Evolutionary conservation across 2,888 invertebrate genomes (phyloP).

Genomic region (Stratiomys singularior): DNA sequence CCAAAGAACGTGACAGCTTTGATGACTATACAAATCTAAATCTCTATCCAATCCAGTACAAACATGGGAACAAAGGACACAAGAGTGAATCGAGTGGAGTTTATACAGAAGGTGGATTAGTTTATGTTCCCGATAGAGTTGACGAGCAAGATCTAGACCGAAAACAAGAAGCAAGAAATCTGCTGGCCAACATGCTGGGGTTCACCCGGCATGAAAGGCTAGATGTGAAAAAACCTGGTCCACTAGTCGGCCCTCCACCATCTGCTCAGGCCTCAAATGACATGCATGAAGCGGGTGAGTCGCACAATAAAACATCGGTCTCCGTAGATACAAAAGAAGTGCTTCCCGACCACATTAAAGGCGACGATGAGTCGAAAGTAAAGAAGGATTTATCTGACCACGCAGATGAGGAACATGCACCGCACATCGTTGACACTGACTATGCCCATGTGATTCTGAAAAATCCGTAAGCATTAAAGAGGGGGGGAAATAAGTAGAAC

Average conservation of each 20-base stretch:
- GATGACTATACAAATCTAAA: slow-evolving; percentile 46
- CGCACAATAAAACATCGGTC: slow-evolving; percentile 28
- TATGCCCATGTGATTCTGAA: slow-evolving; percentile 83
- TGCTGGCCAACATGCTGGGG: slow-evolving; percentile 75
- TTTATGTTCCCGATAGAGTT: slow-evolving; percentile 65
- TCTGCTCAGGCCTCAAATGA: slow-evolving; percentile 54
- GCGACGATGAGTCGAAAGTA: slow-evolving; percentile 57
- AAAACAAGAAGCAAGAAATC: slow-evolving; percentile 69
- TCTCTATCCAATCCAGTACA: slow-evolving; percentile 47
- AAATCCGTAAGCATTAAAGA: slow-evolving; percentile 72
- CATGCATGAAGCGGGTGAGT: slow-evolving; percentile 1
- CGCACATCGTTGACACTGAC: slow-evolving; percentile 77
- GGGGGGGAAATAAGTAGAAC: too few relatives aligned
- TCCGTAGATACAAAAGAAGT: slow-evolving; percentile 60
- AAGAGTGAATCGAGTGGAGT: slow-evolving; percentile 59
- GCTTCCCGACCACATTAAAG: slow-evolving; percentile 62
- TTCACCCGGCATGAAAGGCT: slow-evolving; percentile 89
- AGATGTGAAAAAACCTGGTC: slow-evolving; percentile 96
- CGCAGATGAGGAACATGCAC: slow-evolving; percentile 68
- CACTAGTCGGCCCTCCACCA: slow-evolving; percentile 69
- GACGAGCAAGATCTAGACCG: slow-evolving; percentile 59
- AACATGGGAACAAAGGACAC: slow-evolving; percentile 23
- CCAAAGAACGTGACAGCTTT: slow-evolving; percentile 36
- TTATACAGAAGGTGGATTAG: slow-evolving; percentile 72
- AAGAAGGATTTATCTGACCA: slow-evolving; percentile 64